Base-by-base conservation (phyloP, 2,888 invertebrate species). In the Halocaridina rubra region DNA sequence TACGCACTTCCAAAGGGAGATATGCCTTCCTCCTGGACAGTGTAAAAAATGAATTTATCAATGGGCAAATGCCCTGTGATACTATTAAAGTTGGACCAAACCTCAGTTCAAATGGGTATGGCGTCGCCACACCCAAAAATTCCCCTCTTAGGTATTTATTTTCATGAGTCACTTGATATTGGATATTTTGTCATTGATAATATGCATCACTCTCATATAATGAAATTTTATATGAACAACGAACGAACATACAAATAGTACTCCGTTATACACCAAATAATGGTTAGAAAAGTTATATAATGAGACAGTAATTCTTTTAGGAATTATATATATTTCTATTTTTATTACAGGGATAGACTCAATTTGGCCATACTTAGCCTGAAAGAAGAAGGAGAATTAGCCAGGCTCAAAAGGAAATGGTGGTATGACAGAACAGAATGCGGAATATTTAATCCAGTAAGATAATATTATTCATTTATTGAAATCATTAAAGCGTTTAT, bases 401-500 rank as follows among this genome's bases (percentile, higher is more conserved):
- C 96, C 85, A 96, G 95, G 90, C 92, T 99, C 89, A 95, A 96
- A 90, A 96, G 97, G 90, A 97, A 96, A 92, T 99, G 99, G 99
- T 99, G 96, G 98, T 96, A 95, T 92, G 97, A 96, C 90, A 71
- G 74, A 5, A 86, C 91, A 91, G 87, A 92, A 92, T 71, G 92
- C 92, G 72, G 27, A 16, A 76, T 53, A 13, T 75, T 85, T 29
- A 82, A 27, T 1, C 61, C 30, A 80, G 87, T 87, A 22, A 85
- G 80, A n/a, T n/a, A n/a, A n/a, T n/a, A n/a, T n/a, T n/a, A n/a
- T n/a, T n/a, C n/a, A n/a, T n/a, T n/a, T n/a, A n/a, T n/a, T n/a
- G n/a, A n/a, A n/a, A n/a, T n/a, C n/a, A n/a, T n/a, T n/a, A n/a
- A n/a, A n/a, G n/a, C n/a, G n/a, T n/a, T n/a, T n/a, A n/a, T n/a